Base-by-base conservation (phyloP, 1,140 invertebrate species). In the Drosophila sturtevanti region DNA sequence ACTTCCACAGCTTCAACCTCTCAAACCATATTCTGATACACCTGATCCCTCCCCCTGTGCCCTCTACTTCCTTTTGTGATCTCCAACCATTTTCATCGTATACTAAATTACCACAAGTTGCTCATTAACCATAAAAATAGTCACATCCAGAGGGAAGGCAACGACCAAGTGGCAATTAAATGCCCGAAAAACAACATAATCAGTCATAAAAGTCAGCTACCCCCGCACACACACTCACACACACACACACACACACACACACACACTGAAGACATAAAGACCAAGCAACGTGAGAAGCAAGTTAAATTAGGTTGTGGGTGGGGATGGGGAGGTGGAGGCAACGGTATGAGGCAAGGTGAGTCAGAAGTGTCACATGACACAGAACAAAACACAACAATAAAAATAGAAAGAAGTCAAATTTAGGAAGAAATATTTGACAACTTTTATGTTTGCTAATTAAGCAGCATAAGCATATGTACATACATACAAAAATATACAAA, bases 51-150 rank as follows among this genome's bases (percentile, higher is more conserved):
- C 34, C 69, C 51, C 64, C 44, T 51, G 27, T 69, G 10, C 6
- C 41, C 7, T 0, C 3, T 11, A 6, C 41, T 16, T 21, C 9
- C 41, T 10, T 10, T 35, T 11, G 14, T 37, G 55, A n/a, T 16
- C 12, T 18, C 12, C 10, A 1, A 1, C 60, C 58, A 14, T 62
- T 31, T 10, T 58, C 51, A 59, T 44, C 35, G 52, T 27, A 62
- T 52, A 59, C 48, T 62, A 84, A 79, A 72, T 78, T 68, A 65
- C 63, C 65, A 65, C 77, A 68, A 86, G 77, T 65, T 78, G 81
- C 81, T 85, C 78, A 85, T 85, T 85, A 85, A 77, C 78, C 81
- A 85, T 86, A 86, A 86, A 85, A 85, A 73, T 86, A 86, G 81
- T 86, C 81, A 86, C 74, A 85, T 80, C 72, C 77, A 63, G 63